Evolutionary conservation across 2,797 vertebrate genomes (phyloP), one percentile per base, ranked within the genome.

Genomic region (Apogon talboti): DNA sequence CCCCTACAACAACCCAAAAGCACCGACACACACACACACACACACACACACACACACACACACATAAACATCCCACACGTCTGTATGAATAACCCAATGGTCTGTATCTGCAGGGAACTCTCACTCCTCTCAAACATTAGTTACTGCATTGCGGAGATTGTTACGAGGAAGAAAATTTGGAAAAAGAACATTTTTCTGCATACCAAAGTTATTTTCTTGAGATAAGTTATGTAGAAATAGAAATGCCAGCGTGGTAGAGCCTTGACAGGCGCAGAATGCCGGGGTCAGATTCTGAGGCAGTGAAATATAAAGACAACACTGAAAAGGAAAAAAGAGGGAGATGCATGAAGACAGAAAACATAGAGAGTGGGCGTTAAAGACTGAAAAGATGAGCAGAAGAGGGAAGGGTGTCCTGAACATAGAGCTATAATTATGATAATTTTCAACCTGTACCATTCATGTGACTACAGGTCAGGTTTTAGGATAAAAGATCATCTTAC

Each of bases 121-220:
- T 76, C 71, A 53, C 63, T 71, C 61, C 71, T 76, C 58, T 74
- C 59, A 70, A 81, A 68, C 82, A 76, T 63, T 62, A 73, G 66
- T 61, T 69, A 52, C 76, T 78, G 85, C 76, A 64, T 41, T 82
- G 79, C 80, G 74, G 74, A 75, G 50, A 35, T 33, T 66, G 61
- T 49, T 44, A 65, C 7, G 45, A 15, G 11, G 8, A 33, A 7
- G 13, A 42, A 4, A 6, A n/a, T 14, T 14, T 14, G 6, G 40
- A 44, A 61, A 59, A 57, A 7, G 1, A 6, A 6, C 1, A 4
- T 38, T 41, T 43, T 14, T 43, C n/a, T 61, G 37, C 43, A 7
- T 15, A 44, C 24, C 44, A 24, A 51, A 53, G 16, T 60, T 45
- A 42, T 58, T 69, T 64, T 63, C 60, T 66, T 64, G 33, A 43